Conservation (phyloP, 2,888 invertebrate species). For the Iphiclides podalirius region DNA sequence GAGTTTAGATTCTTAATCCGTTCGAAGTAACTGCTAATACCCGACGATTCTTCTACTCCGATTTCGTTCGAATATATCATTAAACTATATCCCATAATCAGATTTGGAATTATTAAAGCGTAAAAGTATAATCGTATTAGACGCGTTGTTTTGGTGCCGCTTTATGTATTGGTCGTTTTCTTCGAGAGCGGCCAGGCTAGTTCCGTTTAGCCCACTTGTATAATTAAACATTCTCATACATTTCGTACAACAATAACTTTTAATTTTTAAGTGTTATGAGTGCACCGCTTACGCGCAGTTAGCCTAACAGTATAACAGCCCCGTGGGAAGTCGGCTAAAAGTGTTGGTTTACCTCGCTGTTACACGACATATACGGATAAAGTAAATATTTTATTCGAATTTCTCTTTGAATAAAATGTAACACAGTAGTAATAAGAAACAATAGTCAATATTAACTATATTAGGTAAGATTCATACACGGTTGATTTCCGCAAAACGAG, state of each 20-base stretch:
- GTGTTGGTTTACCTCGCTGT: conserved; percentile 40
- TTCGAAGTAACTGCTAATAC: conserved; percentile 3
- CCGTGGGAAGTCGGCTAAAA: conserved; percentile 74
- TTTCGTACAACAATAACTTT: conserved; percentile 75
- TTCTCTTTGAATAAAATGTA: too few species aligned
- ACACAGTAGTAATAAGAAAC: too few species aligned
- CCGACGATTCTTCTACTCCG: background rate
- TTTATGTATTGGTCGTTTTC: conserved; percentile 58
- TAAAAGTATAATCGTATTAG: conserved; percentile 39
- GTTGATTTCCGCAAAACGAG: too few species aligned
- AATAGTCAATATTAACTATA: too few species aligned
- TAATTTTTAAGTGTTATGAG: conserved; percentile 75
- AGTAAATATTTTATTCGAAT: background rate
- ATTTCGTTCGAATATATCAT: conserved; percentile 7
- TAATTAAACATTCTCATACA: conserved; percentile 78
- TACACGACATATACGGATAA: conserved; percentile 22
- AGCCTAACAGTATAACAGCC: conserved; percentile 70
- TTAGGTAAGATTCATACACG: too few species aligned
- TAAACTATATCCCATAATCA: conserved; percentile 33
- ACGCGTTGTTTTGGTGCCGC: conserved; percentile 33
- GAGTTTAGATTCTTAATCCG: too few species aligned
- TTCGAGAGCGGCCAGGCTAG: conserved; percentile 48
- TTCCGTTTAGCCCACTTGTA: conserved; percentile 71
- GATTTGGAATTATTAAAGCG: conserved; percentile 39
- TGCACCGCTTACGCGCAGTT: conserved; percentile 71